Evolutionary conservation across 2,888 invertebrate species (phyloP), one percentile per base, ranked within the genome.

Genomic region (Stratiomys singularior): DNA sequence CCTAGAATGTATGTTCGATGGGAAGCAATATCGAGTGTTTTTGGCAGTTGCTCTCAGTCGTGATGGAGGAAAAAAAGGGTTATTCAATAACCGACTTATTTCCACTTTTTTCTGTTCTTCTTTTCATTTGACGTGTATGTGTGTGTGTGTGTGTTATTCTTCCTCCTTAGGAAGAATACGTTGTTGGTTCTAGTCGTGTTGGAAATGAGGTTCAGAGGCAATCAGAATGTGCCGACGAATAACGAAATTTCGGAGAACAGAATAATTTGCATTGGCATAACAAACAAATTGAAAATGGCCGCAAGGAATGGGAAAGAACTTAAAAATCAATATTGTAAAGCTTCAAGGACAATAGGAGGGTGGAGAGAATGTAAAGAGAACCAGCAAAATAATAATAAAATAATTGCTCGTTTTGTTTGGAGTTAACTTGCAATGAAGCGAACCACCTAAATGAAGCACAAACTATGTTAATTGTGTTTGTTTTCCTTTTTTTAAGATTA

Each of bases 21-120:
- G 37, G 37, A 37, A 37, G 37, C 3, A 37, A 37, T 37, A 37
- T 52, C n/a, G 52, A 52, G 52, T 18, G 52, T 52, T 52, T 52
- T 18, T 52, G 52, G 52, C 52, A 52, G 18, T 52, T 52, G 52
- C 15, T 15, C 4, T 52, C 15, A 52, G n/a, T 52, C 52, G 15
- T 52, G 52, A 52, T 52, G 52, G 52, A 4, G n/a, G n/a, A n/a
- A n/a, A n/a, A 52, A 52, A 52, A 52, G 52, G 52, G 52, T 52
- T 52, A 15, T 52, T 52, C 15, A 52, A 52, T 52, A 52, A 52
- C 15, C 52, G 15, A 52, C 7, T 52, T 13, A 18, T 15, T 52
- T 13, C 52, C 4, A 52, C 15, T 52, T 52, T 52, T 52, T 52
- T 9, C 18, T 4, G 15, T 4, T 52, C 52, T 5, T 4, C 18